These are phyloP conservation scores for Myrmecobius fasciatus DNA, from an alignment of 2,113 vertebrate genomes.

Conservation along the genomic window DNA sequence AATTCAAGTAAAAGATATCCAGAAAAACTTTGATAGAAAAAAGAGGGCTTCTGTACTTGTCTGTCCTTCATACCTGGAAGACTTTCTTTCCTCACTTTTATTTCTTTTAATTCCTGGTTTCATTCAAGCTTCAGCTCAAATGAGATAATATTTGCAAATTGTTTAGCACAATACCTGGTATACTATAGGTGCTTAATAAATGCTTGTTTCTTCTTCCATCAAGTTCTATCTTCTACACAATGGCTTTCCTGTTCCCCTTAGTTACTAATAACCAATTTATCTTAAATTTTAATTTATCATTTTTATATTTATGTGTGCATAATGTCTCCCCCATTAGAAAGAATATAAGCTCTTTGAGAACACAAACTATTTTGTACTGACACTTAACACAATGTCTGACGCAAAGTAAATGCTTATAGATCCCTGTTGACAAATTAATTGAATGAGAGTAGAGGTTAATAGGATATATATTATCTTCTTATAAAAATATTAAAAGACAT, in stretches of 20 bases:
- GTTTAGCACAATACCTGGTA: neutral
- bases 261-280: neutral
- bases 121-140: neutral
- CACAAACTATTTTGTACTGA: neutral
- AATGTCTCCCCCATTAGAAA: neutral
- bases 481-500: neutral
- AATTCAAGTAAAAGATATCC: neutral
- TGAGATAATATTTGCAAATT: neutral
- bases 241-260: neutral
- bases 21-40: neutral
- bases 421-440: neutral
- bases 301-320: neutral
- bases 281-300: neutral
- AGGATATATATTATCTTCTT: neutral
- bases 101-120: neutral
- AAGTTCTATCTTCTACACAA: neutral
- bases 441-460: neutral
- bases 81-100: neutral
- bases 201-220: neutral
- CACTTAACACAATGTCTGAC: neutral
- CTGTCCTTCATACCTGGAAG: neutral
- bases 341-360: neutral
- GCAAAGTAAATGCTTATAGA: neutral
- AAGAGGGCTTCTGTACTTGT: neutral
- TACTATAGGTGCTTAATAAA: neutral